These are phyloP conservation scores for Drosophila kuntzei DNA, from an alignment of 2,888 invertebrate species.

Conservation along the genomic window DNA sequence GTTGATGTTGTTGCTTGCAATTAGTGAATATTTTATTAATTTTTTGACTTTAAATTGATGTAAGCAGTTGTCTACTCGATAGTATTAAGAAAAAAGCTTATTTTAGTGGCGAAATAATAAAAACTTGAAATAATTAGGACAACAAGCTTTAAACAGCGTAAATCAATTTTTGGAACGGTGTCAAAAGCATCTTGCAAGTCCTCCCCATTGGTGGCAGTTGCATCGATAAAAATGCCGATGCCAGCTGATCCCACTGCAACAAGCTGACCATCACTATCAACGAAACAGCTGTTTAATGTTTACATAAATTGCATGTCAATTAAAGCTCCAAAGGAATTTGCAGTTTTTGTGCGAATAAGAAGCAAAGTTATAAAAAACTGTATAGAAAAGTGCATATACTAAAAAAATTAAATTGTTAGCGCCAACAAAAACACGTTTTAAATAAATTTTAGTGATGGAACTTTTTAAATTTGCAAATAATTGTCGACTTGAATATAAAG, in stretches of 20 bases:
- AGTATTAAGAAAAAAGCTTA: constrained; percentile 10
- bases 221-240: constrained; percentile 4
- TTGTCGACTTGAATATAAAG: not conserved
- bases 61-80: constrained; percentile 6
- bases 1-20: not conserved
- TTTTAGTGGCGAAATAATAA: constrained; percentile 3
- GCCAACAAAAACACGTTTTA: not conserved
- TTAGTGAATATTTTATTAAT: not conserved
- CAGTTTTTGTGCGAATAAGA: not conserved
- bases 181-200: constrained; percentile 12
- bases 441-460: not conserved
- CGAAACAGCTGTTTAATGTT: constrained; percentile 15
- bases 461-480: not conserved
- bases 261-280: not conserved
- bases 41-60: constrained; percentile 4
- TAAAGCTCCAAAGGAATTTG: no score
- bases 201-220: constrained; percentile 1
- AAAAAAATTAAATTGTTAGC: not conserved
- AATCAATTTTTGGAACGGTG: constrained; percentile 25
- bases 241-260: constrained; percentile 9
- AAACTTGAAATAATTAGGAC: constrained; percentile 21
- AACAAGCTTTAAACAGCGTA: constrained; percentile 8
- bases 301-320: not conserved
- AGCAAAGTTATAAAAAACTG: not conserved
- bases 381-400: not conserved